Base-by-base conservation (phyloP, 2,113 vertebrate species). In the Ia io region DNA sequence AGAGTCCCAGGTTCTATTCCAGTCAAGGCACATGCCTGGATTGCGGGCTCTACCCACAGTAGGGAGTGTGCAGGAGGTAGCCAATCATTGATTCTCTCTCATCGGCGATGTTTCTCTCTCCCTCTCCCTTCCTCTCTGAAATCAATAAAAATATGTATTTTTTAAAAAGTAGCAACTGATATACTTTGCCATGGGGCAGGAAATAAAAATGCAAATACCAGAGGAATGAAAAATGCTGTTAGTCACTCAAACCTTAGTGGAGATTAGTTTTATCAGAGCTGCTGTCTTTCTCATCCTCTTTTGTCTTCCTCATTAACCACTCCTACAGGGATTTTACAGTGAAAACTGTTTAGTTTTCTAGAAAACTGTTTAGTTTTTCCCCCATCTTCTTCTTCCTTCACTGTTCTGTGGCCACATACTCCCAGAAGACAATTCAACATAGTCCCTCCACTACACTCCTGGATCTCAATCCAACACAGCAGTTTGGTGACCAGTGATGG, bases 141-240 rank as follows among this genome's bases (percentile, higher is more conserved):
- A 11, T 61, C 59, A 28, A 61, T 61, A 11, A 28, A 61, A 28
- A 61, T 61, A 61, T 28, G 28, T 61, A 12, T 61, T 3, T 59
- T 23, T 59, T 11, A 10, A 25, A 23, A 23, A 59, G 76, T n/a
- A 82, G 56, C 17, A 87, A 87, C 40, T 56, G 47, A 84, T 49
- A 40, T 17, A 84, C 37, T 94, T 82, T 74, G 71, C 80, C 82
- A 70, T 20, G 32, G 59, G 32, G 8, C 47, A 95, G 93, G 70
- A 92, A n/a, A 69, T 90, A 25, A 51, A 73, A 93, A 92, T 63
- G n/a, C 32, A 94, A 96, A 69, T 79, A 70, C 53, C 35, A 56
- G n/a, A 93, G 89, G 71, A 88, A 78, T 92, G 90, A 42, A 78
- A 93, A 93, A 82, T 59, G 59, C 23, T 70, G 2, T 87, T 84